Base-by-base conservation (phyloP, 2,888 invertebrate species). In the Drosophila mimica region DNA sequence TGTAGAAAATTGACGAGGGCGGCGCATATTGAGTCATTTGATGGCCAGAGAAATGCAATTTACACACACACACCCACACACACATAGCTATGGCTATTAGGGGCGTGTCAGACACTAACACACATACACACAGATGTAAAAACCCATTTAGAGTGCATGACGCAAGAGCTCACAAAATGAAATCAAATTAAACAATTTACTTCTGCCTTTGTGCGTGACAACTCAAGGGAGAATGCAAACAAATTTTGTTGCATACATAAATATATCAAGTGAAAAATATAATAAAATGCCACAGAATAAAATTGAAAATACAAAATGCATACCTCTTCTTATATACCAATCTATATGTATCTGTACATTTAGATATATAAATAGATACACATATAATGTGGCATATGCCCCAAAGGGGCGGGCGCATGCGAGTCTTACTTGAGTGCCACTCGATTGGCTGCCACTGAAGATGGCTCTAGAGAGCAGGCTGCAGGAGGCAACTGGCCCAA, bases 181-280 rank as follows among this genome's bases (percentile, higher is more conserved):
- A 89, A 88, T 88, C 88, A 88, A 88, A 90, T 88, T 88, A 90
- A 90, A 88, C 90, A 89, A 90, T 89, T 89, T 90, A 78, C 82
- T 84, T 90, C 75, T 83, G 84, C 84, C 84, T 88, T 90, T 88
- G 85, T 88, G 90, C 90, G 90, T 88, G 88, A 89, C 88, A 88
- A 84, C 88, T 88, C 90, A 89, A 89, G 88, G 90, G 88, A 89
- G 81, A 87, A 88, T 80, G 82, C 85, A 87, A 84, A 89, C 88
- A 88, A 83, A 79, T 78, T 78, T 76, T 76, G 74, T 80, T 81
- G 85, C 72, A 76, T 80, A 87, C 81, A 87, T 87, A 78, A 81
- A 90, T 78, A 80, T 76, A 77, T 79, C 79, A 89, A 82, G 70
- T 84, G 84, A 86, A 81, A 83, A 89, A 79, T 75, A 88, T 74